These are phyloP conservation scores for Spialia ferax DNA, from an alignment of 2,888 invertebrate genomes.

Conservation along the genomic window DNA sequence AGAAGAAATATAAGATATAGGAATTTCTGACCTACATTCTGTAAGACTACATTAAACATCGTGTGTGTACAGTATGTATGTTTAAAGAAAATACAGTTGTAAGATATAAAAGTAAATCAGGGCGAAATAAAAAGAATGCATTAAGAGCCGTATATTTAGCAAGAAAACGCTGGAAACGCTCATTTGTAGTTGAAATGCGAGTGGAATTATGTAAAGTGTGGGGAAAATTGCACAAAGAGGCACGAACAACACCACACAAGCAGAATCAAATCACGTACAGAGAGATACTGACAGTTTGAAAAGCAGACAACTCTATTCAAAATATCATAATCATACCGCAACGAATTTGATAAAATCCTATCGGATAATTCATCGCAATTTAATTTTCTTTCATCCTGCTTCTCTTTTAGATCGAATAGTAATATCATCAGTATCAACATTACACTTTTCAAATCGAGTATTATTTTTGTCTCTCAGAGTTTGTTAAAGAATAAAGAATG, in stretches of 20 bases:
- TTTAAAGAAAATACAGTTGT: constrained; percentile 1
- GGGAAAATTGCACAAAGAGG: constrained; percentile 31
- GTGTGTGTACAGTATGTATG: constrained; percentile 1
- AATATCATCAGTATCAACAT: too few species aligned
- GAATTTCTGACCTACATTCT: constrained; percentile 54
- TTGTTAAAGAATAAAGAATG: too few species aligned
- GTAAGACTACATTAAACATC: constrained; percentile 48
- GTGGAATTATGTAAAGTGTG: constrained; percentile 41
- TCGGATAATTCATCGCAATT: too few species aligned
- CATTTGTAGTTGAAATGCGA: constrained; percentile 41
- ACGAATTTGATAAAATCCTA: not conserved
- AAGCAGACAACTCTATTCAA: not conserved
- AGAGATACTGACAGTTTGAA: not conserved
- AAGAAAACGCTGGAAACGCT: constrained; percentile 45
- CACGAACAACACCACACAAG: constrained; percentile 11
- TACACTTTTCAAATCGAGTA: too few species aligned
- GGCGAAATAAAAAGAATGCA: constrained; percentile 55
- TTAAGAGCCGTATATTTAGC: constrained; percentile 61
- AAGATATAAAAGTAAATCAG: constrained; percentile 41
- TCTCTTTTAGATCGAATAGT: too few species aligned
- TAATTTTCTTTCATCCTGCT: too few species aligned
- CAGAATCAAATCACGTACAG: constrained; percentile 1
- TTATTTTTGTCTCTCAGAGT: too few species aligned
- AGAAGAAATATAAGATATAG: not conserved
- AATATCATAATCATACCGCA: not conserved